phyloP scores from a whole-genome alignment of 2,113 vertebrate genomes.

The Pelodiscus sinensis region DNA sequence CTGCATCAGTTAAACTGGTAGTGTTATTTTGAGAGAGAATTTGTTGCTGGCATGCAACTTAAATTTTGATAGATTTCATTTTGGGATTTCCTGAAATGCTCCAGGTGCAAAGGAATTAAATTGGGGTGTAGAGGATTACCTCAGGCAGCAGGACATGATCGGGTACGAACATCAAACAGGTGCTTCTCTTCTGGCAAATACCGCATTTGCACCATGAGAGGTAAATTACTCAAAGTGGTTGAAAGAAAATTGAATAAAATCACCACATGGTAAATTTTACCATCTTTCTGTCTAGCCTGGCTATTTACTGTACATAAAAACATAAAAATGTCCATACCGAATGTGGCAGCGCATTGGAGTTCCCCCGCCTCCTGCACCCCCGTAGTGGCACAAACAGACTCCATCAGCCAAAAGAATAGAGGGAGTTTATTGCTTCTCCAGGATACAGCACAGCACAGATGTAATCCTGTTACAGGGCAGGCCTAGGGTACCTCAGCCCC shows the following conservation, averaged over 20 bases:
- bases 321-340: too few species aligned
- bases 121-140: not conserved
- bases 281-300: not conserved
- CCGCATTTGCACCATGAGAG: not conserved
- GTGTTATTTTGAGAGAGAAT: not conserved
- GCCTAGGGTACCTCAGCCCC: too few species aligned
- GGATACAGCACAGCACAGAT: too few species aligned
- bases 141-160: not conserved
- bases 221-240: not conserved
- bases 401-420: too few species aligned
- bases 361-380: too few species aligned
- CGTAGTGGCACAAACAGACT: too few species aligned
- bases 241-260: not conserved
- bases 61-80: not conserved
- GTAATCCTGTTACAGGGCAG: too few species aligned
- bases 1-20: not conserved
- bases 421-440: too few species aligned
- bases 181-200: constrained; percentile 21
- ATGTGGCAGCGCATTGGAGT: too few species aligned
- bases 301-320: not conserved
- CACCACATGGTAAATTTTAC: not conserved
- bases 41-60: not conserved
- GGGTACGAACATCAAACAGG: not conserved
- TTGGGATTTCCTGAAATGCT: not conserved
- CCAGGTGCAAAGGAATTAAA: not conserved